phyloP scores from a whole-genome alignment of 2,888 invertebrate species.

The Amphipoea oculea region DNA sequence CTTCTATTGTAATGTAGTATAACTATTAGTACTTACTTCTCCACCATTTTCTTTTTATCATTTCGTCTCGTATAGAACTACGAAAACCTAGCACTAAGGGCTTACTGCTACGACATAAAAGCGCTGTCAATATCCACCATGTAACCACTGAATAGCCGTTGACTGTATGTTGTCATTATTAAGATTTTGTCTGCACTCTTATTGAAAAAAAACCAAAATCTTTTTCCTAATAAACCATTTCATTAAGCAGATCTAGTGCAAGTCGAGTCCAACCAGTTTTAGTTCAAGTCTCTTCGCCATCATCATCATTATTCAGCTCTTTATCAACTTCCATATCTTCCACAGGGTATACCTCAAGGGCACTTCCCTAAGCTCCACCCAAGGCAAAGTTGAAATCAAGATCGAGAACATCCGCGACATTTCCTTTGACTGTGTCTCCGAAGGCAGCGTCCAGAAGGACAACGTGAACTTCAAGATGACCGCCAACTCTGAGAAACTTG shows the following conservation, averaged over 20 bases:
- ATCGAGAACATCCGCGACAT: slow-evolving; percentile 89
- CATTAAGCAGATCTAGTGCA: neutral
- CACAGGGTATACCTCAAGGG: slow-evolving; percentile 83
- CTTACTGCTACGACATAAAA: neutral
- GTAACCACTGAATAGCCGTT: neutral
- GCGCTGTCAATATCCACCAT: neutral
- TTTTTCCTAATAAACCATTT: neutral
- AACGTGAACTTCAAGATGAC: slow-evolving; percentile 91
- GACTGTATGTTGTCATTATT: neutral
- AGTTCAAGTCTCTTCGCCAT: neutral
- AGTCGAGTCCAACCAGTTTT: neutral
- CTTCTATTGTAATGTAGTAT: neutral
- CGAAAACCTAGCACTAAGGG: neutral
- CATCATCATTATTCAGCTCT: neutral
- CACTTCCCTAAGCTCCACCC: slow-evolving; percentile 87
- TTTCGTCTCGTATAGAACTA: neutral
- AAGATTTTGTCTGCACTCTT: no score
- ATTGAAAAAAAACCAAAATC: neutral
- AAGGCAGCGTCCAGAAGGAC: slow-evolving; percentile 91
- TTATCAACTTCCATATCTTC: neutral
- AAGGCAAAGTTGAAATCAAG: slow-evolving; percentile 90
- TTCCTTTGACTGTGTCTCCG: slow-evolving; percentile 88
- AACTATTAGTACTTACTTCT: neutral
- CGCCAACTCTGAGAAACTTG: slow-evolving; percentile 92
- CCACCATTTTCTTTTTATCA: neutral